Conservation (phyloP, 2,113 vertebrate species). For the Hydrolagus affinis region DNA sequence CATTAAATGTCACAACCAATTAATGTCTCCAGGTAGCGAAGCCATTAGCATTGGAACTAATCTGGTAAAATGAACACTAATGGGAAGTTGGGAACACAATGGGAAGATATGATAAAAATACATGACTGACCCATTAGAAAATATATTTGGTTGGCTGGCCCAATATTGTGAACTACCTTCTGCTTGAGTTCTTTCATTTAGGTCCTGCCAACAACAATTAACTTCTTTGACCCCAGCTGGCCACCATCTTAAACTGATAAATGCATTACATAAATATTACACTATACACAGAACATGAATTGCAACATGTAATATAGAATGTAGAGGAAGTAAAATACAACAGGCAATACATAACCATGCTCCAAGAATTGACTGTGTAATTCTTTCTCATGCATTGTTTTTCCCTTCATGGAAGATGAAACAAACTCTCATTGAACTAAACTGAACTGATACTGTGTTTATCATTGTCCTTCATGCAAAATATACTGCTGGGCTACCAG, state of each 20-base stretch:
- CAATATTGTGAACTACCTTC: background rate
- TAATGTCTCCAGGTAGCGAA: slow-evolving; percentile 29
- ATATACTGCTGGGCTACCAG: background rate
- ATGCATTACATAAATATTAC: no score
- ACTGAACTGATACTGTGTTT: background rate
- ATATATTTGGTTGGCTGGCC: background rate
- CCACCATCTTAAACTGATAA: no score
- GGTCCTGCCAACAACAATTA: background rate
- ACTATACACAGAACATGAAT: no score
- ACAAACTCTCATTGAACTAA: background rate
- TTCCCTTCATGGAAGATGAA: background rate
- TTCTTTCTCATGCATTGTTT: background rate
- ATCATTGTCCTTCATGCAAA: background rate
- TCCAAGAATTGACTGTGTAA: background rate
- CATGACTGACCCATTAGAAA: slow-evolving; percentile 19
- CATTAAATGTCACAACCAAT: slow-evolving; percentile 30
- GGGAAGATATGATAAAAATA: slow-evolving; percentile 3
- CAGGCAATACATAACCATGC: background rate
- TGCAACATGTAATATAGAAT: no score
- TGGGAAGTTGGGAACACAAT: background rate
- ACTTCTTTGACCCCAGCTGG: no score
- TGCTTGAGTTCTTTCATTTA: background rate
- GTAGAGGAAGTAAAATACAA: no score
- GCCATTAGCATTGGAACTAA: slow-evolving; percentile 18
- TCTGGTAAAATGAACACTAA: slow-evolving; percentile 23